phyloP scores from a whole-genome alignment of 2,888 invertebrate genomes.

The Diarsia brunnea region DNA sequence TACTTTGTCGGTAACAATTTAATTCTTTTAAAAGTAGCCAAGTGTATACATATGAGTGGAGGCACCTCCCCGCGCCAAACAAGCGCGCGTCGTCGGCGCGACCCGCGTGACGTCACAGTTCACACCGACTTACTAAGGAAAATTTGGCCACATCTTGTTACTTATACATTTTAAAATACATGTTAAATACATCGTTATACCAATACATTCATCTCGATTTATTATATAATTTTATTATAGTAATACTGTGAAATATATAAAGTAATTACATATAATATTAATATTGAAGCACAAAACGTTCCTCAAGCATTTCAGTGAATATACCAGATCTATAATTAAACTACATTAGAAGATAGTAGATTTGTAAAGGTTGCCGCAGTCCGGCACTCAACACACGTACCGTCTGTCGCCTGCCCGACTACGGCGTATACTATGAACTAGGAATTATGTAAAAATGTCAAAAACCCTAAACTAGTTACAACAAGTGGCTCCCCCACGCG shows the following conservation, averaged over 20 bases:
- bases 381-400: not conserved
- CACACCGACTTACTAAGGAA: slow-evolving; percentile 71
- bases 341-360: slow-evolving; percentile 42
- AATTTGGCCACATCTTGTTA: slow-evolving; percentile 81
- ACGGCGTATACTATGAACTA: slow-evolving; percentile 35
- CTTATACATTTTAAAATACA: slow-evolving; percentile 35
- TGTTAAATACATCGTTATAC: slow-evolving; percentile 12
- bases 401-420: not conserved
- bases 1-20: not conserved
- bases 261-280: slow-evolving; percentile 26
- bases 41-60: not conserved
- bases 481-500: slow-evolving; percentile 4
- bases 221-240: slow-evolving; percentile 17
- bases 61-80: not conserved
- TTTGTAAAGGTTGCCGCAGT: not conserved
- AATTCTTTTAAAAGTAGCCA: not conserved
- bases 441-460: slow-evolving; percentile 73
- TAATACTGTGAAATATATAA: slow-evolving; percentile 56
- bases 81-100: not conserved
- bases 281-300: slow-evolving; percentile 40
- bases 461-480: slow-evolving; percentile 64
- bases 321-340: slow-evolving; percentile 59
- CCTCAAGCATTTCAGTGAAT: slow-evolving; percentile 22
- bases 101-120: not conserved
- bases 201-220: slow-evolving; percentile 15